Percentiles rank a stretch among this genome's conserved stretches.
phyloP scores from a whole-genome alignment of 2,113 vertebrate species.

The Erythrolamprus reginae region DNA sequence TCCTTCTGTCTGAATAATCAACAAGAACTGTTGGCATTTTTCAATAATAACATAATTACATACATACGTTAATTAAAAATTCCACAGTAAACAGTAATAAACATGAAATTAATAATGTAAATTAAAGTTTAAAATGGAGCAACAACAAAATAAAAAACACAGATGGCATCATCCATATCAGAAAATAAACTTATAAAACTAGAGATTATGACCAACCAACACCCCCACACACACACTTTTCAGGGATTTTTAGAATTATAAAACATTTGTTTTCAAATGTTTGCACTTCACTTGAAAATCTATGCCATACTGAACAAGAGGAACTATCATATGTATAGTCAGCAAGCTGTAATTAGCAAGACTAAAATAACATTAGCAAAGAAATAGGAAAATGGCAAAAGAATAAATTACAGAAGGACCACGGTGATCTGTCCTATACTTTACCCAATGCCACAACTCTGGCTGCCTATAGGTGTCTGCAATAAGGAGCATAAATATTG shows the following conservation, averaged over 20 bases:
- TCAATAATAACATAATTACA: not conserved
- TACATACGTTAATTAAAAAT: not conserved
- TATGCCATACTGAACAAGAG: not conserved
- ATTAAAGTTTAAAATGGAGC: not conserved
- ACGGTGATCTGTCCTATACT: not conserved
- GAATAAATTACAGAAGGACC: not conserved
- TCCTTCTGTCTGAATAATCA: not conserved
- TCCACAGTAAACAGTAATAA: not conserved
- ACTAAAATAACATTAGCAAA: constrained; percentile 8
- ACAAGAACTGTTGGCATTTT: not conserved
- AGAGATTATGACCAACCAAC: not conserved
- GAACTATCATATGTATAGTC: not conserved
- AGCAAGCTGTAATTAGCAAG: constrained; percentile 1
- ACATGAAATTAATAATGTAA: not conserved
- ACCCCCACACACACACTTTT: no score
- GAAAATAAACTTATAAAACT: not conserved
- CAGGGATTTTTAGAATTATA: not conserved
- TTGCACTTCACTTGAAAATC: not conserved
- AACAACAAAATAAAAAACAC: not conserved
- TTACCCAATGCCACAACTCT: not conserved
- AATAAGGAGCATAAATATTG: not conserved
- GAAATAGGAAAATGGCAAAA: not conserved
- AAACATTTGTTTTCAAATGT: not conserved
- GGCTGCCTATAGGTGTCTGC: not conserved
- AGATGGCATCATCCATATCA: not conserved